Percentiles rank a stretch among this genome's conserved stretches.
Evolutionary conservation across 2,113 vertebrate genomes (phyloP).

Genomic region (Thermophis baileyi): DNA sequence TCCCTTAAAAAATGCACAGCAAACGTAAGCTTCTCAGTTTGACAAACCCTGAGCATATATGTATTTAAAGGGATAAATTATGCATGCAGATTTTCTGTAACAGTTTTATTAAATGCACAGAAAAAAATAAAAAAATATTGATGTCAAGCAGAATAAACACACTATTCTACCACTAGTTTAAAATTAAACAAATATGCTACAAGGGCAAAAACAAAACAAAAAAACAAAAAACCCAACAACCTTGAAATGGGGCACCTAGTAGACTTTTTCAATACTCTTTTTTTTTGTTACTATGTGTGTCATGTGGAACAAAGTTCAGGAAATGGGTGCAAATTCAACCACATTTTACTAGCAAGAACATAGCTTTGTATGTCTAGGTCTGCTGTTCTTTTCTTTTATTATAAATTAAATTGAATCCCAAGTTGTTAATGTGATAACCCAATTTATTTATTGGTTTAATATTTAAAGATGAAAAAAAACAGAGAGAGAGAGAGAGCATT

Average conservation of each 20-base stretch:
- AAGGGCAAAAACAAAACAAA: slow-evolving; percentile 15
- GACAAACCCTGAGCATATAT: slow-evolving; percentile 69
- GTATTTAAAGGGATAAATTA: slow-evolving; percentile 76
- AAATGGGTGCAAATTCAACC: slow-evolving; percentile 38
- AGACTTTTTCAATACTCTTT: slow-evolving; percentile 33
- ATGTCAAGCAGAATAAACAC: slow-evolving; percentile 30
- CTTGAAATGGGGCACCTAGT: slow-evolving; percentile 13
- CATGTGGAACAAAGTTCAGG: slow-evolving; percentile 17
- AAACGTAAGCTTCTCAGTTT: slow-evolving; percentile 60
- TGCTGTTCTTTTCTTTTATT: slow-evolving; percentile 34
- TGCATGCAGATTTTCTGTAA: slow-evolving; percentile 65
- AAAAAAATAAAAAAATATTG: slow-evolving; percentile 64
- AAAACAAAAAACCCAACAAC: no score
- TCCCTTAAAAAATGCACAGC: slow-evolving; percentile 50
- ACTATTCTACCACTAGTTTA: slow-evolving; percentile 9
- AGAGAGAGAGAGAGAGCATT: not conserved
- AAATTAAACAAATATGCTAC: not conserved
- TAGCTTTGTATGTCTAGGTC: not conserved
- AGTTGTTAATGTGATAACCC: slow-evolving; percentile 23
- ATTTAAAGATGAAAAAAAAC: not conserved
- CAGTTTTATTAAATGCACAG: slow-evolving; percentile 74
- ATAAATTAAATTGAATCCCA: slow-evolving; percentile 37
- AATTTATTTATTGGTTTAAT: slow-evolving; percentile 27
- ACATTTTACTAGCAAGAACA: slow-evolving; percentile 31
- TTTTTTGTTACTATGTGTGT: slow-evolving; percentile 36